A percentile compares a stretch with the other conserved stretches of the same genome.
Evolutionary conservation across 2,797 vertebrate species (phyloP).

Genomic region (Mormyrus hasselquistii): DNA sequence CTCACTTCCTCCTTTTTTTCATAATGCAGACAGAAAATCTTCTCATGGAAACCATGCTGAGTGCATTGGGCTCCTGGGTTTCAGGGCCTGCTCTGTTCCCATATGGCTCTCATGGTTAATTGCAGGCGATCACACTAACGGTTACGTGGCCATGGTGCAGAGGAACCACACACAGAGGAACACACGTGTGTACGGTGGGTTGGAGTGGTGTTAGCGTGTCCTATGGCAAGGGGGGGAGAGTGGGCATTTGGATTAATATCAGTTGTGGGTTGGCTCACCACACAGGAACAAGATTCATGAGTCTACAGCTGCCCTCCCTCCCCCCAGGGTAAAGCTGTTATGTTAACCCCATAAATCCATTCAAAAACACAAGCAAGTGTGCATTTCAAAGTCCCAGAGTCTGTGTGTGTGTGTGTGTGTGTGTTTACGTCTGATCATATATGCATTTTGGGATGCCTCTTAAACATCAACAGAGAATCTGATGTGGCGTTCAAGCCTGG

Average conservation of each 20-base stretch:
- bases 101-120: not conserved
- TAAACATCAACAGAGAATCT: not conserved
- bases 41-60: not conserved
- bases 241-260: not conserved
- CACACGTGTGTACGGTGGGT: not conserved
- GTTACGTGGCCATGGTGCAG: not conserved
- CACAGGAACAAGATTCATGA: not conserved
- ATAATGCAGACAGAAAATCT: not conserved
- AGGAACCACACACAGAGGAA: not conserved
- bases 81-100: not conserved
- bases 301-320: not conserved
- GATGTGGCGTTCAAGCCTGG: not conserved
- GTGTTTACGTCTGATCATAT: not conserved
- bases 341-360: slow-evolving; percentile 22
- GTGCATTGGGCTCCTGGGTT: not conserved
- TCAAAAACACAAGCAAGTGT: not conserved
- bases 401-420: not conserved
- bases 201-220: not conserved
- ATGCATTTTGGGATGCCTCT: not conserved
- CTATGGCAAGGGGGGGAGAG: not conserved
- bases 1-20: not conserved
- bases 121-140: not conserved
- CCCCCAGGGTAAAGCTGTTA: not conserved
- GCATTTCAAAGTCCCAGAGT: not conserved
- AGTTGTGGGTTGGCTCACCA: not conserved